These are phyloP conservation scores for Zaprionus tsacasi DNA, from an alignment of 1,140 invertebrate species.

Conservation along the genomic window DNA sequence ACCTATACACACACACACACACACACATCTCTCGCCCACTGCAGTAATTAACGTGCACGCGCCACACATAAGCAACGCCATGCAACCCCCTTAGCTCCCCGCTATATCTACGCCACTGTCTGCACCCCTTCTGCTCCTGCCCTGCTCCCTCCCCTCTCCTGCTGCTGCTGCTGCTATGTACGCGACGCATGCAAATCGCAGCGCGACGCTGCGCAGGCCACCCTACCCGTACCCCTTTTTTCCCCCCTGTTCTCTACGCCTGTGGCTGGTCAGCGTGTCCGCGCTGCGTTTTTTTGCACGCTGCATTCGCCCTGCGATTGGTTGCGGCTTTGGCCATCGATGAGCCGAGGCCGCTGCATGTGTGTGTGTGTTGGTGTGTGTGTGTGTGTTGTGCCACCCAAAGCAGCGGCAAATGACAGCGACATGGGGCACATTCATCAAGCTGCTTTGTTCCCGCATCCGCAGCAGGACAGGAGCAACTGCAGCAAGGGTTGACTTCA, in stretches of 20 bases:
- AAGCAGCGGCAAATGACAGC: constrained; percentile 14
- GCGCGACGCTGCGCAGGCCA: constrained; percentile 23
- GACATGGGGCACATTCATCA: constrained; percentile 50
- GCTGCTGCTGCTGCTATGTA: neutral
- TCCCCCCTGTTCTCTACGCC: neutral
- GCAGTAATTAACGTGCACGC: constrained; percentile 80
- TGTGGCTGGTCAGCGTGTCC: constrained; percentile 67
- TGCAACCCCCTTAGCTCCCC: neutral
- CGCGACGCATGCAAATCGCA: constrained; percentile 77
- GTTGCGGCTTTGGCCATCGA: constrained; percentile 67
- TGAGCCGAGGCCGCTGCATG: constrained; percentile 32
- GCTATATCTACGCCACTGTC: no score
- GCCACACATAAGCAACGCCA: constrained; percentile 68
- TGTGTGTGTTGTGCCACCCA: constrained; percentile 25
- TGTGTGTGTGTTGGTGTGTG: constrained; percentile 9
- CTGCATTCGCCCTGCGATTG: constrained; percentile 76
- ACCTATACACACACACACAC: constrained; percentile 6
- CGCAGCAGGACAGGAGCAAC: constrained; percentile 14
- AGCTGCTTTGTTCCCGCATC: constrained; percentile 43
- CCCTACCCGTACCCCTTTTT: neutral
- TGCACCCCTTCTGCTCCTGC: neutral
- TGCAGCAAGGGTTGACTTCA: constrained; percentile 37
- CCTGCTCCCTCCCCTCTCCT: neutral
- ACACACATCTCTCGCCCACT: constrained; percentile 12
- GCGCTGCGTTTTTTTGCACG: constrained; percentile 75